phyloP scores from a whole-genome alignment of 2,113 vertebrate genomes.

The Passerina amoena region DNA sequence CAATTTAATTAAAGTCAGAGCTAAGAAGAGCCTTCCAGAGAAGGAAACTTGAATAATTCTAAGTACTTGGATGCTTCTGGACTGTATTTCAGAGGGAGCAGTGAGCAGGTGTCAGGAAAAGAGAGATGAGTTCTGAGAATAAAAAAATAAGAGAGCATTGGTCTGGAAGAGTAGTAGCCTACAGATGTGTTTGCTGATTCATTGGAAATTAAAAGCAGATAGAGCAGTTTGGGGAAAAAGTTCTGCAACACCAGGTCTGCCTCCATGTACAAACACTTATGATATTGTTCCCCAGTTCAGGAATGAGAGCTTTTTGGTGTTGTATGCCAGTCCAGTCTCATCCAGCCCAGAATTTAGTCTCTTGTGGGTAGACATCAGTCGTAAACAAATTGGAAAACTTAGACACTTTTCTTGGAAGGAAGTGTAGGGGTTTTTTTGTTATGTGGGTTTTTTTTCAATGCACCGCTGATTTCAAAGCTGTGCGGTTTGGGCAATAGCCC shows the following conservation, averaged over 20 bases:
- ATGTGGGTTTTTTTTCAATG: neutral
- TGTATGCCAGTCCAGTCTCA: neutral
- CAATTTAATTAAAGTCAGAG: neutral
- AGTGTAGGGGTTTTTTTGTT: neutral
- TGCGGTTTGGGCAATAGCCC: constrained; percentile 62
- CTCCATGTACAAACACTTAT: neutral
- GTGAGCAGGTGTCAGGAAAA: constrained; percentile 57
- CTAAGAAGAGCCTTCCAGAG: neutral
- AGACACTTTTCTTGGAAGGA: constrained; percentile 56
- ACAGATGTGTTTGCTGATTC: constrained; percentile 25
- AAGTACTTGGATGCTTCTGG: neutral
- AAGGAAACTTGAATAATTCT: neutral
- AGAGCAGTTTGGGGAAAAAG: neutral
- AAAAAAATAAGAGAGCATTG: neutral
- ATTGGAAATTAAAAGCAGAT: constrained; percentile 62
- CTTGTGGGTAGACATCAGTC: constrained; percentile 60
- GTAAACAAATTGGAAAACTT: constrained; percentile 58
- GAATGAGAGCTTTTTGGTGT: constrained; percentile 22
- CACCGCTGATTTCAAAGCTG: constrained; percentile 61
- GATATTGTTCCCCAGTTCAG: constrained; percentile 1
- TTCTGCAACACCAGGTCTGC: neutral
- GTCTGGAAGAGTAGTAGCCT: constrained; percentile 7
- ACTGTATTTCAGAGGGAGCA: constrained; percentile 2
- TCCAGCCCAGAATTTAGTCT: constrained; percentile 37
- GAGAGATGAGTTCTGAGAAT: constrained; percentile 31